Base-by-base conservation (phyloP, 1,140 invertebrate genomes). In the Drosophila baimaii region DNA sequence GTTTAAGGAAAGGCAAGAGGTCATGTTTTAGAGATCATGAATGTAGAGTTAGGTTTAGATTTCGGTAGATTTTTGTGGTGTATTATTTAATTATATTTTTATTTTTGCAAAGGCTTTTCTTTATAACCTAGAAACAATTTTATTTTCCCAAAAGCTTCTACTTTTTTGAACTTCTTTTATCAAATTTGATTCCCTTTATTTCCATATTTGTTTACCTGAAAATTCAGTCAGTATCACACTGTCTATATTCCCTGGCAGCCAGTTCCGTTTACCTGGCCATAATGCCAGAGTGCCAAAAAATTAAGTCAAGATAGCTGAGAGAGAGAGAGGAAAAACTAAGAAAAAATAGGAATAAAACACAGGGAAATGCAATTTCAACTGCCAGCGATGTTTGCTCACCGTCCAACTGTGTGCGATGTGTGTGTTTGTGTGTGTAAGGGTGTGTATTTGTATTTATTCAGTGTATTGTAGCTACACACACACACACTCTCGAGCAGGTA, bases 381-480 rank as follows among this genome's bases (percentile, higher is more conserved):
- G 62, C 61, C 43, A 61, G 76, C 35, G 41, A 33, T 81, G 44
- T 81, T 81, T 81, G 57, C 43, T 44, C 68, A 55, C 52, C 56
- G 39, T 35, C 51, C 51, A 35, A 54, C 15, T 52, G 49, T 33
- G 49, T 35, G 10, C 33, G 29, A 21, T 59, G 52, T 17, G 71
- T 71, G 44, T 56, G 54, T 49, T 39, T 35, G 43, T 46, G 23
- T 31, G 23, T 58, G 17, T 21, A 23, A 41, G 41, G 31, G 43
- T 71, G 43, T 71, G 33, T 73, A 51, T 76, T 63, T 63, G 58
- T 85, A 76, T 86, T 85, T 85, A 86, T 85, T 85, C 68, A 85
- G 81, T 85, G 52, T 81, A 81, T 73, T 75, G 77, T 79, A 59
- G 76, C 74, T 71, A 64, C 70, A 80, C 54, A 44, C 58, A 56